phyloP scores from a whole-genome alignment of 1,140 invertebrate genomes.

The Pararge aegeria region DNA sequence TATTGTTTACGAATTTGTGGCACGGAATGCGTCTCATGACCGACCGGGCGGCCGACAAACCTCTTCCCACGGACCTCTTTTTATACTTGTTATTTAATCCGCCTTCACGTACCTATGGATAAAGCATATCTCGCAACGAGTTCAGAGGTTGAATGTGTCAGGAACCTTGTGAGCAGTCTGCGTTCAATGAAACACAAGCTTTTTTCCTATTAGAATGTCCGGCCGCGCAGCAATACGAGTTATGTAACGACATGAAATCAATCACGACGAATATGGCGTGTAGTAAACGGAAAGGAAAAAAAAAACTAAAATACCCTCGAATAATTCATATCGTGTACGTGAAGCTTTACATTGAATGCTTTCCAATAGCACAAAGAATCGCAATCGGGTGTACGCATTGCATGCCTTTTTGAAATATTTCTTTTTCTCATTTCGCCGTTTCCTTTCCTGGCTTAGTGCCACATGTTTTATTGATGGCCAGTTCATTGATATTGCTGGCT shows the following conservation, averaged over 20 bases:
- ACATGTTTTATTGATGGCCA: slow-evolving; percentile 78
- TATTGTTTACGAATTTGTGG: slow-evolving; percentile 13
- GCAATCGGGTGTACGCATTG: slow-evolving; percentile 68
- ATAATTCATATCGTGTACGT: slow-evolving; percentile 65
- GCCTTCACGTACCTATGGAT: slow-evolving; percentile 31
- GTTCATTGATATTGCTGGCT: slow-evolving; percentile 78
- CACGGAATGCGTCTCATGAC: slow-evolving; percentile 4
- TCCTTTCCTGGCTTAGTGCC: slow-evolving; percentile 75
- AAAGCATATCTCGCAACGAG: slow-evolving; percentile 34
- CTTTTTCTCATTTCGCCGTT: slow-evolving; percentile 77
- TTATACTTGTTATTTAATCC: slow-evolving; percentile 41
- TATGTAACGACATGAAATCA: slow-evolving; percentile 62
- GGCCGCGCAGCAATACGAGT: slow-evolving; percentile 52
- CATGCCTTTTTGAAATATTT: slow-evolving; percentile 75
- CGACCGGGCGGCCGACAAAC: slow-evolving; percentile 25
- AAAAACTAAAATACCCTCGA: slow-evolving; percentile 50
- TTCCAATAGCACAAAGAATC: slow-evolving; percentile 69
- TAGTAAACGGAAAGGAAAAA: slow-evolving; percentile 40
- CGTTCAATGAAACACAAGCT: slow-evolving; percentile 25
- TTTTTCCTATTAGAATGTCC: slow-evolving; percentile 35
- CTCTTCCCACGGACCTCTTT: slow-evolving; percentile 38
- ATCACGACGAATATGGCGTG: slow-evolving; percentile 48
- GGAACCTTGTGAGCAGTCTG: slow-evolving; percentile 28
- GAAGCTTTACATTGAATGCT: slow-evolving; percentile 72
- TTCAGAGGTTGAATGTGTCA: slow-evolving; percentile 42